Evolutionary conservation across 2,888 invertebrate species (phyloP), one percentile per base, ranked within the genome.

Genomic region (Epinotia demarniana): DNA sequence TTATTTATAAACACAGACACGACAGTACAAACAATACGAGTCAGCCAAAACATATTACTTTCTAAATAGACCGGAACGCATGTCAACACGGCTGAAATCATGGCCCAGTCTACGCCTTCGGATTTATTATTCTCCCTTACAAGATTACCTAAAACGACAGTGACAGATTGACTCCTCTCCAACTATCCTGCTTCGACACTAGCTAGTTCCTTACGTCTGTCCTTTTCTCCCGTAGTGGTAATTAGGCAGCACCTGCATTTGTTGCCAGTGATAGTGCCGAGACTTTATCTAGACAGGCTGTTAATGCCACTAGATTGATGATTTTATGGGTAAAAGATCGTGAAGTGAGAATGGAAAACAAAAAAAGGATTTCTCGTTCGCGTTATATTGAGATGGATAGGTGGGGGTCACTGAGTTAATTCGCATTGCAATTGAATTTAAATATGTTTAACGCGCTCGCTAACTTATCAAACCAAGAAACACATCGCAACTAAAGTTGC

Each of bases 221-320:
- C 88, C 82, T 85, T 64, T 77, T 90, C 84, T 23, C 79, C 72
- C 87, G 63, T 76, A 79, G 80, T 77, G 85, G 88, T 91, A 93
- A 93, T 93, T 92, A 93, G 89, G 85, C 83, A 83, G 84, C 88
- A 91, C 92, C 91, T 92, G 92, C 91, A 93, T 92, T 92, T 90
- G 89, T 90, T 89, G 88, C 85, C 81, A 82, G 85, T 88, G 89
- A 87, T 90, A 90, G 87, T 86, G 81, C 79, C 80, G 83, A 81
- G 88, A 89, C 88, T 87, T 85, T 91, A 93, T 92, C 92, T 91
- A 88, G 91, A 88, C 89, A 83, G 83, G 82, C 81, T 87, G 89
- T 86, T 92, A 93, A 93, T 90, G 87, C 91, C 79, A 27, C 79
- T 86, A 89, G 92, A 93, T 93, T 91, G 91, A 93, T 92, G 89